phyloP scores from a whole-genome alignment of 2,888 invertebrate species.

The Pyrocoelia pectoralis region DNA sequence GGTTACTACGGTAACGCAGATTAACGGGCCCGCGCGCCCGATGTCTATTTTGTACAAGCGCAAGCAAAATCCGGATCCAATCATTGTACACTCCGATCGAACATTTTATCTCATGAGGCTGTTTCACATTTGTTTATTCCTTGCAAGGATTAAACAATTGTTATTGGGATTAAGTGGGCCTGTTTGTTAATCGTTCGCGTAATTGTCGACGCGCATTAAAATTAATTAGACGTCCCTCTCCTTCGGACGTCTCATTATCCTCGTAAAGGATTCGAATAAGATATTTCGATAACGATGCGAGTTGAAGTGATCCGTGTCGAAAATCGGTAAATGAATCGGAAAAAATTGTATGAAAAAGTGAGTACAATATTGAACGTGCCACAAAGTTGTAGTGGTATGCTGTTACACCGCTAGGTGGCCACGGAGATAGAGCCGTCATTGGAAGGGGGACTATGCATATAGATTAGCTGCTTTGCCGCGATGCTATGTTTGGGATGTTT shows the following conservation, averaged over 20 bases:
- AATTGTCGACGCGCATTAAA: background rate
- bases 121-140: conserved; percentile 44
- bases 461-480: conserved; percentile 64
- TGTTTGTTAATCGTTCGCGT: background rate
- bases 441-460: conserved; percentile 62
- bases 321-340: no score
- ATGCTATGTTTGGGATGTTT: conserved; percentile 38
- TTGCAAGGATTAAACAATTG: no score
- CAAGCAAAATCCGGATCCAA: conserved; percentile 56
- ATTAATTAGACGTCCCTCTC: background rate
- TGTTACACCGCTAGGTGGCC: conserved; percentile 52
- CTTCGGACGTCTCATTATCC: no score
- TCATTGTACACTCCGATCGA: conserved; percentile 58
- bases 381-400: conserved; percentile 39
- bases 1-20: conserved; percentile 61
- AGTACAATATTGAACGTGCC: conserved; percentile 33
- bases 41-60: conserved; percentile 62
- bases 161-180: no score
- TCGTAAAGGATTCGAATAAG: no score
- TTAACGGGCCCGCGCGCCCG: conserved; percentile 61
- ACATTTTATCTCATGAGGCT: conserved; percentile 37
- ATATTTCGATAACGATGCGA: background rate
- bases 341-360: no score
- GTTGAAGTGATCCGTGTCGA: no score
- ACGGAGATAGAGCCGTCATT: conserved; percentile 59